These are phyloP conservation scores for Zele albiditarsus DNA, from an alignment of 2,888 invertebrate genomes.

Conservation along the genomic window DNA sequence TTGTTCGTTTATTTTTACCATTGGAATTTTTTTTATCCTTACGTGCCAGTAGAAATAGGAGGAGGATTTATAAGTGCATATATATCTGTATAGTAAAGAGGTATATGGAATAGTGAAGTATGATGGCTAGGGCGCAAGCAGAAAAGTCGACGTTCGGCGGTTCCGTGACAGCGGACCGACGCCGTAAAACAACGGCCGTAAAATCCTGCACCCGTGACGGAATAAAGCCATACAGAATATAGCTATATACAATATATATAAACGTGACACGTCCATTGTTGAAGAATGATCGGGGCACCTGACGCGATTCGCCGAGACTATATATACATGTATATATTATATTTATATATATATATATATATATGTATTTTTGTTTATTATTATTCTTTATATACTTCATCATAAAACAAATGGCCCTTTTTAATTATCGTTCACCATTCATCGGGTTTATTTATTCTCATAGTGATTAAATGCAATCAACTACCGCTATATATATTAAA, in stretches of 20 bases:
- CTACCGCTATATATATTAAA: neutral
- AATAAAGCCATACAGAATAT: constrained; percentile 50
- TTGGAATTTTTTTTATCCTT: neutral
- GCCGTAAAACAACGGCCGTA: constrained; percentile 54
- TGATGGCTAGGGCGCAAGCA: constrained; percentile 20
- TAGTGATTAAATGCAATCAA: neutral
- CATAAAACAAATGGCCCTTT: neutral
- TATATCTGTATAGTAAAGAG: constrained; percentile 44
- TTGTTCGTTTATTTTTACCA: constrained; percentile 21
- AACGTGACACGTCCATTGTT: constrained; percentile 28
- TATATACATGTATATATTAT: neutral
- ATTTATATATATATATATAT: neutral
- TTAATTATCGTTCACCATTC: neutral
- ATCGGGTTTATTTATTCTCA: neutral
- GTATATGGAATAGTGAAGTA: neutral
- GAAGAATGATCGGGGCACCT: constrained; percentile 22
- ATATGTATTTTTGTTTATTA: neutral
- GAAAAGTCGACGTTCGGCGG: constrained; percentile 35
- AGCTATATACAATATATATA: neutral
- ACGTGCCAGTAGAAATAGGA: neutral
- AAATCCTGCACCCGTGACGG: constrained; percentile 59
- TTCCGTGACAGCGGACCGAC: constrained; percentile 40
- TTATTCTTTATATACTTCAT: neutral
- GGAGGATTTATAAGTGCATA: constrained; percentile 38
- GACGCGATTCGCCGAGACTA: neutral